Base-by-base conservation (phyloP, 1,140 invertebrate genomes). In the Temnothorax longispinosus region DNA sequence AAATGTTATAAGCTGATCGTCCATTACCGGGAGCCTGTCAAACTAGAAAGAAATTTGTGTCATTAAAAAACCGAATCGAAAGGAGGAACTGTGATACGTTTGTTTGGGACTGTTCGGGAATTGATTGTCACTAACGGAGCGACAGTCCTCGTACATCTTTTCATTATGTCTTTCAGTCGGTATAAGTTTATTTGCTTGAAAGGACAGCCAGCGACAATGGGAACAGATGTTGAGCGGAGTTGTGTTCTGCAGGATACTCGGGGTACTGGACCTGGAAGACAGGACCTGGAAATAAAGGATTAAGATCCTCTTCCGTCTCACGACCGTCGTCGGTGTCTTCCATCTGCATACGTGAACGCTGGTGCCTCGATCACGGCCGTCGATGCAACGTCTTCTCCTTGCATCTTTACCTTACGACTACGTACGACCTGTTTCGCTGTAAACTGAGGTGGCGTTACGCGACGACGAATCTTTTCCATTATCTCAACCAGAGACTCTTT, bases 241-340 rank as follows among this genome's bases (percentile, higher is more conserved):
- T 94, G 93, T 90, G 87, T 95, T 27, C 94, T 95, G 94, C 95
- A 95, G 95, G 94, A 95, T 94, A 92, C 94, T 95, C 93, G 92
- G 92, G 94, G 88, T 94, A 94, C 94, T 94, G 93, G 94, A 93
- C 94, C 93, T 95, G 94, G 94, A 95, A 93, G 89, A 90, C 94
- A 94, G 93, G 94, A 95, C 94, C 95, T 95, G 95, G 95, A 95
- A 95, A 95, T 91, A 95, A 95, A 95, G 95, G 94, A 95, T 95
- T 95, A 95, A 94, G 93, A 92, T 56, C 85, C 88, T 94, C 87
- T 87, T 89, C 88, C 78, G 67, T 81, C 67, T 85, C 60, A 32
- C 58, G 77, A 60, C 7, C 44, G 75, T 75, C 32, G 41, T 44
- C 44, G 87, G 44, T 82, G 65, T 89, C 81, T 91, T 85, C 87